phyloP scores from a whole-genome alignment of 2,113 vertebrate species.

The Aegypius monachus region DNA sequence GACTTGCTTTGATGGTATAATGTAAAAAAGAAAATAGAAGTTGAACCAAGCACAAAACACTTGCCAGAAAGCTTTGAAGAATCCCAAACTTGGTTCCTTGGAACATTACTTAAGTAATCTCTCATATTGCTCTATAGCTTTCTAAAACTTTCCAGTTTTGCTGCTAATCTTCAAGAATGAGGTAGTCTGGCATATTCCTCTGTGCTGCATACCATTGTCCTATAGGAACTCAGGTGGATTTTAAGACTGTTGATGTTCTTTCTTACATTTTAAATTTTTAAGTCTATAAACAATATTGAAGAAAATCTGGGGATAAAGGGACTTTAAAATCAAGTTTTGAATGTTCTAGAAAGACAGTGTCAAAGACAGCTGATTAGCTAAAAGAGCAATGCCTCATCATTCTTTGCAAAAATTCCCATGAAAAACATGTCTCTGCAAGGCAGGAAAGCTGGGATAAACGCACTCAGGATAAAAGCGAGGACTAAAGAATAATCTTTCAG shows the following conservation, averaged over 20 bases:
- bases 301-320: background rate
- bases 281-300: background rate
- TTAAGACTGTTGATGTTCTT: background rate
- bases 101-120: background rate
- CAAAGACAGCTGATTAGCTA: background rate
- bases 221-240: background rate
- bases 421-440: background rate
- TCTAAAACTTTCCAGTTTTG: background rate
- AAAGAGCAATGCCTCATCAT: background rate
- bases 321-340: background rate
- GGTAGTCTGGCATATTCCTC: background rate
- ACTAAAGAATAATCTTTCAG: background rate
- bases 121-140: background rate
- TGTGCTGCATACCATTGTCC: background rate
- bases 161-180: background rate
- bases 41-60: background rate
- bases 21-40: background rate
- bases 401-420: background rate
- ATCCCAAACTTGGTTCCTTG: background rate
- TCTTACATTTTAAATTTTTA: background rate
- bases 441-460: background rate
- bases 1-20: background rate
- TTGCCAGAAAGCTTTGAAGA: background rate
- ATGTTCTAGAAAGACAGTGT: accelerated
- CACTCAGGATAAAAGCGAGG: background rate